A percentile compares a stretch with the other conserved stretches of the same genome.
phyloP scores from a whole-genome alignment of 2,797 vertebrate genomes.

The Gymnothorax javanicus region DNA sequence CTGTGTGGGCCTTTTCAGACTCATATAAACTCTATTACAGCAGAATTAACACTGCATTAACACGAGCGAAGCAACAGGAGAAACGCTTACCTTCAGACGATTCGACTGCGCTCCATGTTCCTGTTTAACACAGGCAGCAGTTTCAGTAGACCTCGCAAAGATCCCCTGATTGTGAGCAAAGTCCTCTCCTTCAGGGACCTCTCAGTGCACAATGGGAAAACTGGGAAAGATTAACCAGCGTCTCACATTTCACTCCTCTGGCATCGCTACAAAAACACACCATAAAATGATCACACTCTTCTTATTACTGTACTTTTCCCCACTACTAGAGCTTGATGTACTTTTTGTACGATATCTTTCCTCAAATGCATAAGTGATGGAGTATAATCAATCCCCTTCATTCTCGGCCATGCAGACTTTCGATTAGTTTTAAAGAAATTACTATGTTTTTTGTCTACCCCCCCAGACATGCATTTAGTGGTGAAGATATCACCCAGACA shows the following conservation, averaged over 20 bases:
- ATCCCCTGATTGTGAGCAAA: neutral
- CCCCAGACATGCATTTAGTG: neutral
- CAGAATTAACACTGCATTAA: neutral
- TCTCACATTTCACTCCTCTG: neutral
- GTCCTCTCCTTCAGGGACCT: neutral
- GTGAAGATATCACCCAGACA: neutral
- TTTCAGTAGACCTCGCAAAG: neutral
- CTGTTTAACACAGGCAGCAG: neutral
- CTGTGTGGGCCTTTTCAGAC: no score
- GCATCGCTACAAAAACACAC: neutral
- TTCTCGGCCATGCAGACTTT: neutral
- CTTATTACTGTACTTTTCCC: neutral
- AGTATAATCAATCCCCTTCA: neutral
- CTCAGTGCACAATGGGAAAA: neutral
- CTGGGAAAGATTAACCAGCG: constrained; percentile 15
- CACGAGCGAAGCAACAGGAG: neutral
- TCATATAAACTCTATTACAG: no score
- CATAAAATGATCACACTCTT: neutral
- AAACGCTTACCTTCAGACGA: constrained; percentile 4
- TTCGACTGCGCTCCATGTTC: neutral
- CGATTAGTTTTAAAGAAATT: neutral
- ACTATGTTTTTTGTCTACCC: neutral
- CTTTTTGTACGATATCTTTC: neutral
- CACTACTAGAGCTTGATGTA: neutral
- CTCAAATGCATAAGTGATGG: neutral